Evolutionary conservation across 2,113 vertebrate species (phyloP).

Genomic region (Ailuropoda melanoleuca): DNA sequence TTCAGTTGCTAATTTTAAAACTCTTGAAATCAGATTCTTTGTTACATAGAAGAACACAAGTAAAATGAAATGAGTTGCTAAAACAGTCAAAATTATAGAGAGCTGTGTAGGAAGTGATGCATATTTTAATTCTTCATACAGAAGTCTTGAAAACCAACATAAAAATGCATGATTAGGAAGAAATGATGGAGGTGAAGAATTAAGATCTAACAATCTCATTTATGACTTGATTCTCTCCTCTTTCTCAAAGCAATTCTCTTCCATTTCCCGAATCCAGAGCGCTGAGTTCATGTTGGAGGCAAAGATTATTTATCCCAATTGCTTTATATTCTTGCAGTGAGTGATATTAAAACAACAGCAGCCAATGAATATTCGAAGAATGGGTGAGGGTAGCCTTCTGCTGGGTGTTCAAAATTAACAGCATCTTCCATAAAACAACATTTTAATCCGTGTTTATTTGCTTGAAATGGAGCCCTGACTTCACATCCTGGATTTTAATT

Average conservation of each 20-base stretch:
- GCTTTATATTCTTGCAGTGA: not conserved
- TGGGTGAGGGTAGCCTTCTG: not conserved
- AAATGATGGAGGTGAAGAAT: not conserved
- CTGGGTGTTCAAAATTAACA: not conserved
- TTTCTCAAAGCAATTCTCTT: not conserved
- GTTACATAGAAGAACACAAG: not conserved
- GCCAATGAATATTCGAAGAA: not conserved
- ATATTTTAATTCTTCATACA: not conserved
- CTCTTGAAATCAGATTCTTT: slow-evolving; percentile 10
- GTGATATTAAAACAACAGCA: not conserved
- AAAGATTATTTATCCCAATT: not conserved
- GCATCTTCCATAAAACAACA: not conserved
- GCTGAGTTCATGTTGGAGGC: not conserved
- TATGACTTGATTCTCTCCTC: not conserved
- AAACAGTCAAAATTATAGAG: not conserved
- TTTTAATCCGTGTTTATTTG: not conserved
- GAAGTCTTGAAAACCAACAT: not conserved
- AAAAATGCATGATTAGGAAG: not conserved
- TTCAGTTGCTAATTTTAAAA: not conserved
- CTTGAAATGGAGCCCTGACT: not conserved
- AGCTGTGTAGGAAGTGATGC: not conserved
- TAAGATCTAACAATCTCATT: not conserved
- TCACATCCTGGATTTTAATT: not conserved
- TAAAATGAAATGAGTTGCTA: not conserved
- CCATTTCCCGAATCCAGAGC: not conserved